phyloP scores from a whole-genome alignment of 2,888 invertebrate species.

The Pantelozetes paolii region DNA sequence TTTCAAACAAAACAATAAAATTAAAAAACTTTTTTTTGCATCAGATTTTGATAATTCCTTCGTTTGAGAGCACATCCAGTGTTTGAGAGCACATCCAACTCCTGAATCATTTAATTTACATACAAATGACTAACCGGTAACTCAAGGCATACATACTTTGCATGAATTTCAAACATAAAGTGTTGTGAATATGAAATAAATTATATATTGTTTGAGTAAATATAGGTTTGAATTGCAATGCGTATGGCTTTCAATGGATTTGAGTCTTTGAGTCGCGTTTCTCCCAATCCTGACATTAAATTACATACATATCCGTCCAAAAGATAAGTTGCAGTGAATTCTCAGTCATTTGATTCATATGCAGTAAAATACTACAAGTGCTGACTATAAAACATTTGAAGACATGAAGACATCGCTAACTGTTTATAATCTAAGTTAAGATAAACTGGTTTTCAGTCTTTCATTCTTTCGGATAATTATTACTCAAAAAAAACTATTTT shows the following conservation, averaged over 20 bases:
- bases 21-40: not conserved
- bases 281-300: no score
- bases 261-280: no score
- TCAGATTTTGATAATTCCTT: not conserved
- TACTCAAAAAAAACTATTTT: not conserved
- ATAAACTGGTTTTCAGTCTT: not conserved
- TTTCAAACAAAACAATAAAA: no score
- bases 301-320: not conserved
- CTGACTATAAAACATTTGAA: not conserved
- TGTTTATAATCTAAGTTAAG: not conserved
- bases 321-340: not conserved
- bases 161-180: not conserved
- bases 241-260: not conserved
- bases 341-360: not conserved
- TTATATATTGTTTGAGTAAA: slow-evolving; percentile 13
- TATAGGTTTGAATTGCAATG: slow-evolving; percentile 6
- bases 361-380: not conserved
- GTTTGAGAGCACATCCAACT: not conserved
- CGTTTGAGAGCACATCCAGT: not conserved
- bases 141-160: not conserved
- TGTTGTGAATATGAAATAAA: slow-evolving; percentile 3
- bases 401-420: not conserved
- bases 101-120: not conserved
- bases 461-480: not conserved
- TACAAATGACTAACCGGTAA: slow-evolving; percentile 4